Conservation (phyloP, 1,140 invertebrate genomes). For the Dufourea novaeangliae region DNA sequence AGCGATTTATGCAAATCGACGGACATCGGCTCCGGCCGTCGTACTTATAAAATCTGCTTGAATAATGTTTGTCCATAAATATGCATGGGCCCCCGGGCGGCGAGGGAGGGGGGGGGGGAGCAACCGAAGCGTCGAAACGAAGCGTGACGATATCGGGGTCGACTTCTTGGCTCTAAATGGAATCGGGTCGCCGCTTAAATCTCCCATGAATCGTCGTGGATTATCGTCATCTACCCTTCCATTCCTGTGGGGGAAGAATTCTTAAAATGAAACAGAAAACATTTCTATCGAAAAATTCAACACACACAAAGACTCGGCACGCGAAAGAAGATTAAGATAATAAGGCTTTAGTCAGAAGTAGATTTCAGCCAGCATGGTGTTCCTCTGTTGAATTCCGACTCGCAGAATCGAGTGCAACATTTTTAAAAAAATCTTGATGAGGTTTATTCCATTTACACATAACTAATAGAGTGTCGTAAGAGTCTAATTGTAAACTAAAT, state of each 20-base stretch:
- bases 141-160: conserved; percentile 74
- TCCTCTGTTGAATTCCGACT: too few relatives aligned
- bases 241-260: too few relatives aligned
- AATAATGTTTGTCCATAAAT: conserved; percentile 76
- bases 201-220: conserved; percentile 8
- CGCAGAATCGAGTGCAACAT: too few relatives aligned
- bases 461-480: too few relatives aligned
- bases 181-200: conserved; percentile 68
- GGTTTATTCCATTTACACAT: too few relatives aligned
- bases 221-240: background rate
- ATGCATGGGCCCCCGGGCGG: conserved; percentile 63
- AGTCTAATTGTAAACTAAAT: too few relatives aligned
- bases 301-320: too few relatives aligned
- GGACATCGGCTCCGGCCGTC: conserved; percentile 65
- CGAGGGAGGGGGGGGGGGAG: conserved; percentile 2
- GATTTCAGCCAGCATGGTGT: too few relatives aligned
- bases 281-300: background rate
- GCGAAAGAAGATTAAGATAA: too few relatives aligned
- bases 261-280: too few relatives aligned
- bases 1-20: conserved; percentile 69
- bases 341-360: too few relatives aligned
- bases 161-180: conserved; percentile 54
- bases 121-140: conserved; percentile 39
- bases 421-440: too few relatives aligned
- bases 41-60: conserved; percentile 74